A percentile compares a stretch with the other conserved stretches of the same genome.
phyloP scores from a whole-genome alignment of 30 jellyfish, hydroid and myxozoan genomes.

The Mastigias papua region DNA sequence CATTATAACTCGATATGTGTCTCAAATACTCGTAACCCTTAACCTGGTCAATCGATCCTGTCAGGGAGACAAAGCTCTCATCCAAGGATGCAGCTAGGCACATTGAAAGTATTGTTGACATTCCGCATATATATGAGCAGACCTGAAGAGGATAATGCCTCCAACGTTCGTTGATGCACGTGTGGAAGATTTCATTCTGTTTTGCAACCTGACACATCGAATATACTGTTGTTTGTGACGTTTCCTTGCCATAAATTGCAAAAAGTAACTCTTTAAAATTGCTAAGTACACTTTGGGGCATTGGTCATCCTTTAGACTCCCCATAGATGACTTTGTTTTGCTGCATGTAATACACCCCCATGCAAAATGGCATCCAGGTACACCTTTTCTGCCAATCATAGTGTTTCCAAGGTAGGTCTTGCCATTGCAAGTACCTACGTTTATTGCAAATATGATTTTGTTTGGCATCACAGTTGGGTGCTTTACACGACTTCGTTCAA shows the following conservation, averaged over 20 bases:
- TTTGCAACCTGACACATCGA: not conserved
- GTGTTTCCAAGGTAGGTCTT: not conserved
- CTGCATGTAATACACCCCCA: conserved; percentile 13
- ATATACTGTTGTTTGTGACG: not conserved
- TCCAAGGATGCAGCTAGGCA: not conserved
- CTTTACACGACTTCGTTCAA: not conserved
- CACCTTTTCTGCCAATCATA: not conserved
- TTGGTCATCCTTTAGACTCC: conserved; percentile 8
- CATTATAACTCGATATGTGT: not conserved
- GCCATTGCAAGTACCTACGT: not conserved
- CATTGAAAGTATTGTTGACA: not conserved
- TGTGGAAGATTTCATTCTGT: not conserved
- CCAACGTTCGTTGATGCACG: not conserved
- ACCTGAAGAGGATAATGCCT: not conserved
- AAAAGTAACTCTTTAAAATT: too few species aligned
- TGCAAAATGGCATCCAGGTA: conserved; percentile 25
- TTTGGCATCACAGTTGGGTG: not conserved
- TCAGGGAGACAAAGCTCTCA: not conserved
- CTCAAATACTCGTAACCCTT: not conserved
- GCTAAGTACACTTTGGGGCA: not conserved
- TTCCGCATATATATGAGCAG: not conserved
- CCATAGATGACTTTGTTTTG: not conserved
- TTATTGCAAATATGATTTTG: not conserved
- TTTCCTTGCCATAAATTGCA: not conserved
- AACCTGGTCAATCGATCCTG: not conserved